phyloP scores from a whole-genome alignment of 2,888 invertebrate species.

The Mythimna pallens region DNA sequence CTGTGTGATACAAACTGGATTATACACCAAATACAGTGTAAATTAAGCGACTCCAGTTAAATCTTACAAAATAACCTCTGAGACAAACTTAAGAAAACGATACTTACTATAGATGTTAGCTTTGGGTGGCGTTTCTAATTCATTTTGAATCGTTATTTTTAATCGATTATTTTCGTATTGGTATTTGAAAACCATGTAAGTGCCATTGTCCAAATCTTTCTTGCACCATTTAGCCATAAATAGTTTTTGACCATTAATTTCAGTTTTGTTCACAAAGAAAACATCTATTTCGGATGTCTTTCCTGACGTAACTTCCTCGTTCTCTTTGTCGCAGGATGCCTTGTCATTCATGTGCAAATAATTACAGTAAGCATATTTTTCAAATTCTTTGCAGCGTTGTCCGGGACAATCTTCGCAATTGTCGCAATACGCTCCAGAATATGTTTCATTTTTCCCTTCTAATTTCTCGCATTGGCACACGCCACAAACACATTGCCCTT shows the following conservation, averaged over 20 bases:
- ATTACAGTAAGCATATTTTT: conserved; percentile 93
- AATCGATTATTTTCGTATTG: conserved; percentile 68
- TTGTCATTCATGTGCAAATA: conserved; percentile 36
- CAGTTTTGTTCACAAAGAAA: conserved; percentile 70
- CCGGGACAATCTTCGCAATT: conserved; percentile 93
- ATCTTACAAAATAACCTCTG: not conserved
- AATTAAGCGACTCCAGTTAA: not conserved
- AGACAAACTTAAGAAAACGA: not conserved
- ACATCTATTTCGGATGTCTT: conserved; percentile 46
- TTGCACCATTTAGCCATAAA: conserved; percentile 75
- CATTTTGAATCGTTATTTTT: conserved; percentile 78
- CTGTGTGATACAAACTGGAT: not conserved
- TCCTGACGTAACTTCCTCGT: conserved; percentile 56
- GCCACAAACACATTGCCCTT: conserved; percentile 94
- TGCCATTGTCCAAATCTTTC: conserved; percentile 70
- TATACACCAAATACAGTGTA: not conserved
- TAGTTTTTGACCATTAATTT: conserved; percentile 69
- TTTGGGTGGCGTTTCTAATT: conserved; percentile 72
- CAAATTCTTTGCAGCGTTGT: conserved; percentile 92
- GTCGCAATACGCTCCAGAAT: conserved; percentile 93
- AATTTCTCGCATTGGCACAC: conserved; percentile 90
- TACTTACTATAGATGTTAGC: conserved; percentile 81
- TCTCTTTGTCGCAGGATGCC: conserved; percentile 70
- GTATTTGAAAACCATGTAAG: conserved; percentile 77
- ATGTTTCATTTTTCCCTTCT: conserved; percentile 80